phyloP scores from a whole-genome alignment of 2,797 vertebrate species.

The Hyperoplus immaculatus region DNA sequence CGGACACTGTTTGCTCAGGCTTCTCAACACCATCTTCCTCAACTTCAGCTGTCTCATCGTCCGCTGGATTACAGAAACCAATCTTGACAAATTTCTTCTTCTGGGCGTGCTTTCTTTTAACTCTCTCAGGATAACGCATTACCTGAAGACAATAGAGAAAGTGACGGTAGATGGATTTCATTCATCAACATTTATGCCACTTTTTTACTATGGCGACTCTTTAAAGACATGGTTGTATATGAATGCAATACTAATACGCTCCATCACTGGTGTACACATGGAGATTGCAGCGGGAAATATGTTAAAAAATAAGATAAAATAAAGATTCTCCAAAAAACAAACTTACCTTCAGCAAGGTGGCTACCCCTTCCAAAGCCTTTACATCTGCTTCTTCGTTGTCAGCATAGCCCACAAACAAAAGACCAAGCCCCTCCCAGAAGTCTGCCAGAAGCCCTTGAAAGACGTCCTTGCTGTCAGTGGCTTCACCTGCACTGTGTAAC shows the following conservation, averaged over 20 bases:
- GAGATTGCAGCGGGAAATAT: constrained; percentile 7
- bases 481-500: constrained; percentile 52
- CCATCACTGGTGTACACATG: constrained; percentile 15
- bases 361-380: constrained; percentile 87
- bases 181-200: constrained; percentile 2
- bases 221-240: constrained; percentile 19
- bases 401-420: constrained; percentile 84
- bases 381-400: constrained; percentile 85
- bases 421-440: constrained; percentile 92
- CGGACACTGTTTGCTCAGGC: constrained; percentile 47
- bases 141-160: constrained; percentile 81
- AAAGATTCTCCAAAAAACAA: constrained; percentile 19
- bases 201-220: constrained; percentile 28
- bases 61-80: constrained; percentile 85
- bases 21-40: constrained; percentile 61
- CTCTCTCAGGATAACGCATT: constrained; percentile 87
- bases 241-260: constrained; percentile 29
- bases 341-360: constrained; percentile 86
- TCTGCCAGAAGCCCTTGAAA: constrained; percentile 87
- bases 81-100: constrained; percentile 90
- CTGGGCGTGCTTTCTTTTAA: constrained; percentile 61
- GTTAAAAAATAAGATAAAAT: constrained; percentile 4
- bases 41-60: constrained; percentile 69
- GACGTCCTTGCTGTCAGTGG: constrained; percentile 52
- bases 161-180: constrained; percentile 29